These are phyloP conservation scores for Holothuria leucospilota DNA, from an alignment of 53 echinoderm and acorn worm genomes.

Conservation along the genomic window DNA sequence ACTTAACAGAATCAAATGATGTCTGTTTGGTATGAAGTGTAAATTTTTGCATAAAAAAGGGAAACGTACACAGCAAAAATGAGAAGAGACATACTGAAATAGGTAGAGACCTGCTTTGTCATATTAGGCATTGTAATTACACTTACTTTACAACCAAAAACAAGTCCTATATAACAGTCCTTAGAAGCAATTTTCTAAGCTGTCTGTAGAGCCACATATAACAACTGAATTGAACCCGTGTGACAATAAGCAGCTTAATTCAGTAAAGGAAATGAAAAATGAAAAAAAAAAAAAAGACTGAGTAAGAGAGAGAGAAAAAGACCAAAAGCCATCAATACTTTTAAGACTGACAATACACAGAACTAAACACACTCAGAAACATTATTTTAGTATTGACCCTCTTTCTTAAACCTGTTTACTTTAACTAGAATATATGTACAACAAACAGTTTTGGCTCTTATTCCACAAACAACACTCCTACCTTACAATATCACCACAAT, in stretches of 20 bases:
- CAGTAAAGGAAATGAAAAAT: neutral
- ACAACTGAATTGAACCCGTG: slow-evolving; percentile 39
- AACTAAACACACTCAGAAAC: slow-evolving; percentile 18
- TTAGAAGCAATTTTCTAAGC: slow-evolving; percentile 32
- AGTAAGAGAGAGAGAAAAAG: too few species aligned
- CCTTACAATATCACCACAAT: too few species aligned
- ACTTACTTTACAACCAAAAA: slow-evolving; percentile 48
- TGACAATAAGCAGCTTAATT: slow-evolving; percentile 34
- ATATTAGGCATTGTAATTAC: slow-evolving; percentile 43
- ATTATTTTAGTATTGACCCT: too few species aligned
- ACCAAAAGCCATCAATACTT: neutral
- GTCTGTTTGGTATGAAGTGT: too few species aligned
- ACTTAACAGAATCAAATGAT: too few species aligned
- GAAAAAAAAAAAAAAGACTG: neutral
- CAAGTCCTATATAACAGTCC: slow-evolving; percentile 38
- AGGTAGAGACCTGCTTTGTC: slow-evolving; percentile 40
- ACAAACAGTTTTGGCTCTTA: too few species aligned
- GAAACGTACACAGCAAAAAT: neutral
- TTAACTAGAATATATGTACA: too few species aligned
- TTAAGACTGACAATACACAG: slow-evolving; percentile 30
- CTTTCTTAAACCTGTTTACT: too few species aligned
- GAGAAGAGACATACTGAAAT: neutral
- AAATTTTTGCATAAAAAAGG: too few species aligned
- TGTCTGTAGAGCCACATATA: slow-evolving; percentile 39
- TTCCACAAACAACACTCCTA: too few species aligned